Base-by-base conservation (phyloP, 2,888 invertebrate genomes). In the Beris chalybata region DNA sequence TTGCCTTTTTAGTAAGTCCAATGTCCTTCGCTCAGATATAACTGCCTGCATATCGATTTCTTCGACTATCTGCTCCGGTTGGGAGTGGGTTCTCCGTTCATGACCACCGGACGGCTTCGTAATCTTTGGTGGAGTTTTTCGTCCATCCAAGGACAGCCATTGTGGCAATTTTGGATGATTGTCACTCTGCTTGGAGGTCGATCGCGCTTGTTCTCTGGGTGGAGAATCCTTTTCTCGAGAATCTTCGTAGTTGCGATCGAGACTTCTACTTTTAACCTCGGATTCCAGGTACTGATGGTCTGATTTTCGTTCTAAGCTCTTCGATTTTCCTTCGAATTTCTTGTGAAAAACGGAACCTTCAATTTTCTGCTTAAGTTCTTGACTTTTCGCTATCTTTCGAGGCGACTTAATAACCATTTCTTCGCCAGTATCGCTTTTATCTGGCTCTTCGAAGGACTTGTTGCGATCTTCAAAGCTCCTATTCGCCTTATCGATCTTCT, bases 191-290 rank as follows among this genome's bases (percentile, higher is more conserved):
- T 12, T n/a, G 2, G 29, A 2, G 2, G 54, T 29, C 4, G 31
- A 5, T 15, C 38, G 57, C 9, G 15, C 44, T 7, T 31, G 74
- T 57, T 79, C 78, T 64, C 78, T 70, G 48, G 44, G 47, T 50
- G 71, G 72, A 22, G 71, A 71, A 15, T 71, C 65, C 66, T 43
- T 79, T 48, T 15, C 66, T 44, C 30, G 32, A 4, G 45, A 7
- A 3, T 47, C 48, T 4, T 85, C 82, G 72, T 88, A 84, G 74
- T 86, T 86, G 72, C 87, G 83, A 74, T 89, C 89, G 15, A 89
- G 81, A 72, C 89, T 89, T 74, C 88, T 87, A 0, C 89, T 86
- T 75, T 89, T 89, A 0, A 87, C 83, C 76, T 89, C 89, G 0
- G 82, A 78, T 31, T 83, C 84, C 1, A 87, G 80, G 47, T 85